A percentile compares a stretch with the other conserved stretches of the same genome.
These are phyloP conservation scores for Aplochiton taeniatus DNA, from an alignment of 2,797 vertebrate species.

Conservation along the genomic window DNA sequence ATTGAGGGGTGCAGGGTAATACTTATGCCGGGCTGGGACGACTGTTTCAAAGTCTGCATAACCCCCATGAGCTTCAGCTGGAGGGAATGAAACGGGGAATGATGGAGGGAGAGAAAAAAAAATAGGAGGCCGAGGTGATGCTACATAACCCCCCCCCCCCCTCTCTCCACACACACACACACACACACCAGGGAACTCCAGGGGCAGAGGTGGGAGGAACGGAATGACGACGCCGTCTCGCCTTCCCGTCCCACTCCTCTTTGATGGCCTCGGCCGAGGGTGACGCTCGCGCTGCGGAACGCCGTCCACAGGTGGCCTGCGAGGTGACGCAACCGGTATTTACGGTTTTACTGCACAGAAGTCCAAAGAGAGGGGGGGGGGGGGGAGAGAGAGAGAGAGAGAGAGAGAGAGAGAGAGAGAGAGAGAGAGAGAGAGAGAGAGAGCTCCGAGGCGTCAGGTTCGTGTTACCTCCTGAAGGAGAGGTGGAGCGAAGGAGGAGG, in stretches of 20 bases:
- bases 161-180: too few relatives aligned
- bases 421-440: slow-evolving; percentile 7
- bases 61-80: slow-evolving; percentile 78
- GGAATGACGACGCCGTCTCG: background rate
- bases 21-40: slow-evolving; percentile 70
- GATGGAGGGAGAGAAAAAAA: background rate
- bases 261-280: background rate
- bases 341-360: background rate
- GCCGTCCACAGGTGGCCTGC: background rate
- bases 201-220: slow-evolving; percentile 33
- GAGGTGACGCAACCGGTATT: too few relatives aligned
- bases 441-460: too few relatives aligned
- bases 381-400: slow-evolving; percentile 23
- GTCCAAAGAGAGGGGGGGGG: slow-evolving; percentile 21
- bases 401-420: slow-evolving; percentile 19
- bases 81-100: slow-evolving; percentile 54
- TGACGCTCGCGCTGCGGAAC: background rate
- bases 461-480: too few relatives aligned
- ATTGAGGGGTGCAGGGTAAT: slow-evolving; percentile 80
- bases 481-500: too few relatives aligned
- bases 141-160: background rate
- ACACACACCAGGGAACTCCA: slow-evolving; percentile 34
- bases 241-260: background rate
- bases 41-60: slow-evolving; percentile 78
- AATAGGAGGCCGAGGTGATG: background rate